Evolutionary conservation across 2,113 vertebrate species (phyloP).

Genomic region (Antigone vipio): DNA sequence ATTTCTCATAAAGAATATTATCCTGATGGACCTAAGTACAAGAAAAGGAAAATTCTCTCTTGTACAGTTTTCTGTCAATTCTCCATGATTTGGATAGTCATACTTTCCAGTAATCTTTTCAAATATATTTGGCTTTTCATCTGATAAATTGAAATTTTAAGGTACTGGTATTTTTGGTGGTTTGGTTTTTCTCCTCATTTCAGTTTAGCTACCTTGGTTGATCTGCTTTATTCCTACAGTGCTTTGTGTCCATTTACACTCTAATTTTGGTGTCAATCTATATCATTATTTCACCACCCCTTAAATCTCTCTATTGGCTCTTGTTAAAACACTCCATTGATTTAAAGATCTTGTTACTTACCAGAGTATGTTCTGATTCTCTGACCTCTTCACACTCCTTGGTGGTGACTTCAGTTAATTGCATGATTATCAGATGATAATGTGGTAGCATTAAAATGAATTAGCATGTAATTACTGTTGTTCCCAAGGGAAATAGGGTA

Average conservation of each 20-base stretch:
- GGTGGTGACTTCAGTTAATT: conserved; percentile 62
- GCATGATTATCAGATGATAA: conserved; percentile 50
- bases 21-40: background rate
- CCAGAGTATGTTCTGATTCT: conserved; percentile 17
- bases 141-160: background rate
- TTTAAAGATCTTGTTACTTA: conserved; percentile 33
- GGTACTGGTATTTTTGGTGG: background rate
- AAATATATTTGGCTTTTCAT: background rate
- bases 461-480: conserved; percentile 57
- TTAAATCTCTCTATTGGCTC: background rate
- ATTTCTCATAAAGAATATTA: background rate
- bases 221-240: background rate
- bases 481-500: background rate
- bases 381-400: conserved; percentile 40
- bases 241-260: background rate
- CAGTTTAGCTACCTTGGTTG: background rate
- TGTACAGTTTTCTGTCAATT: background rate
- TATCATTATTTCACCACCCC: background rate
- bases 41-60: background rate
- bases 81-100: background rate
- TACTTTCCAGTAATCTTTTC: background rate
- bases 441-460: conserved; percentile 52
- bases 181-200: background rate
- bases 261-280: background rate
- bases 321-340: conserved; percentile 22